Evolutionary conservation across 2,797 vertebrate genomes (phyloP).

Genomic region (Buceros bicornis): DNA sequence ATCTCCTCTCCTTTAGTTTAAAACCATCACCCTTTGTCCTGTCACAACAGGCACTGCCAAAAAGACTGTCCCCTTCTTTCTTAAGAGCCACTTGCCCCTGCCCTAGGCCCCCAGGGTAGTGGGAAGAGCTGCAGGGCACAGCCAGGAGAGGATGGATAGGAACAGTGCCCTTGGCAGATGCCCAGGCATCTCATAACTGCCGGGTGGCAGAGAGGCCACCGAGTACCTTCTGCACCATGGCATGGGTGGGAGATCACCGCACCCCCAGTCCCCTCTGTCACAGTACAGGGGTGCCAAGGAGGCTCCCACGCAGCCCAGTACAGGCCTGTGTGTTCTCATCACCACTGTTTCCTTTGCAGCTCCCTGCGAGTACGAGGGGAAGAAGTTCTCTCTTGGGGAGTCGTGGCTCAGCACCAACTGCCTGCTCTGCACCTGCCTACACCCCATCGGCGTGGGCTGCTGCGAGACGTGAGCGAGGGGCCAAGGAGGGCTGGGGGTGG

Average conservation of each 20-base stretch:
- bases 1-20: too few relatives aligned
- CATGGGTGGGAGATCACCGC: accelerated
- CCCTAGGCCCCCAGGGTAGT: accelerated
- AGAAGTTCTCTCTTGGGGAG: slow-evolving; percentile 87
- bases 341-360: slow-evolving; percentile 74
- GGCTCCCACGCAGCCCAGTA: accelerated
- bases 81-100: neutral
- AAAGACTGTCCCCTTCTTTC: too few relatives aligned
- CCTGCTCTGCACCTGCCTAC: slow-evolving; percentile 94
- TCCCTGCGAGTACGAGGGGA: slow-evolving; percentile 86
- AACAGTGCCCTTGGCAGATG: neutral
- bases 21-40: too few relatives aligned
- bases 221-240: neutral
- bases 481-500: accelerated
- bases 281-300: neutral
- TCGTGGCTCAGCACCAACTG: slow-evolving; percentile 91
- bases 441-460: slow-evolving; percentile 92
- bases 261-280: neutral
- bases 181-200: neutral
- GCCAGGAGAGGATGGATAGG: neutral
- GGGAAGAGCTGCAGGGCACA: neutral
- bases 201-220: neutral
- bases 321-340: accelerated
- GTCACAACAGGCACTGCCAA: too few relatives aligned
- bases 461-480: slow-evolving; percentile 90